These are phyloP conservation scores for Stratiolaelaps scimitus DNA, from an alignment of 1,140 invertebrate genomes.

Conservation along the genomic window DNA sequence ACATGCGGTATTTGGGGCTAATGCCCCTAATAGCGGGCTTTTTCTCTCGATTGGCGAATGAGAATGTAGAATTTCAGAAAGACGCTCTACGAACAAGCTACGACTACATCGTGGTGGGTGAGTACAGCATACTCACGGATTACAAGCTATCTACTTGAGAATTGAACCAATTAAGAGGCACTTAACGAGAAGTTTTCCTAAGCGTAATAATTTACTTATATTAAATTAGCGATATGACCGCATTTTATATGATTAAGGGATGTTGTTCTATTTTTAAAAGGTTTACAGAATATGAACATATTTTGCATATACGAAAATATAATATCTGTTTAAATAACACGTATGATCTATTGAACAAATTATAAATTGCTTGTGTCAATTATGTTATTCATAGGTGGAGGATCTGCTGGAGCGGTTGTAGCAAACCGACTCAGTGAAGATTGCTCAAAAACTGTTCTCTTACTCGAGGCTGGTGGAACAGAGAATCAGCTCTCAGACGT, in stretches of 20 bases:
- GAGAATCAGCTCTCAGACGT: conserved; percentile 80
- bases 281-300: too few relatives aligned
- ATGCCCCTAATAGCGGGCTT: background rate
- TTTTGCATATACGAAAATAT: too few relatives aligned
- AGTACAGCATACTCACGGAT: too few relatives aligned
- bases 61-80: background rate
- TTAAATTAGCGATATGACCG: too few relatives aligned
- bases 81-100: background rate
- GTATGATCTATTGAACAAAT: background rate
- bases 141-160: too few relatives aligned
- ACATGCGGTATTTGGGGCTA: background rate
- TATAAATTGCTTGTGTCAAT: conserved; percentile 36
- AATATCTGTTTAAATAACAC: too few relatives aligned
- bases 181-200: too few relatives aligned
- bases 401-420: conserved; percentile 85
- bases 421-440: conserved; percentile 75
- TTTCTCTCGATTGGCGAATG: conserved; percentile 8
- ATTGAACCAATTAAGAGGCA: too few relatives aligned
- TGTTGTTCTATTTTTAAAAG: too few relatives aligned
- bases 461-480: conserved; percentile 78
- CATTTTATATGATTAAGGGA: too few relatives aligned
- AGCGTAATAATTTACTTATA: too few relatives aligned
- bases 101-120: conserved; percentile 14
- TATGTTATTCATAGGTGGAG: conserved; percentile 65
- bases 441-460: conserved; percentile 47